Base-by-base conservation (phyloP, 2,113 vertebrate species). In the Carettochelys insculpta region DNA sequence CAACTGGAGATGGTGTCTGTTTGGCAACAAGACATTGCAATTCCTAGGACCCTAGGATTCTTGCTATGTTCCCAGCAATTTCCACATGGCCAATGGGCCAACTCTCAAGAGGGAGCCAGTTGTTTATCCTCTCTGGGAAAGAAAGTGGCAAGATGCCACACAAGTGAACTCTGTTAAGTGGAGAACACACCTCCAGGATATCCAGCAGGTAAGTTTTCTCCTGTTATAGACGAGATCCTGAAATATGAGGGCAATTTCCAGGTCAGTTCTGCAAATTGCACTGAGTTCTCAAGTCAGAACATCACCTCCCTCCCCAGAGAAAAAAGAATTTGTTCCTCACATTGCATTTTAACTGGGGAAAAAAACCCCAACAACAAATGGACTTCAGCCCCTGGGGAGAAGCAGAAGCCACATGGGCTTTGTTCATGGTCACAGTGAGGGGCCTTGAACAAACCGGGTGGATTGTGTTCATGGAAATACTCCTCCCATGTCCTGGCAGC, bases 291-390 rank as follows among this genome's bases (percentile, higher is more conserved):
- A 5, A 38, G 43, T 27, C 54, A 58, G 29, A 95, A 54, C 77
- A 85, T 80, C 75, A 73, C 84, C 47, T 91, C 79, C 43, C 83
- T 48, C 41, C 86, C 45, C 1, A 2, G 81, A 29, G 77, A 58
- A 76, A 87, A 53, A 51, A 58, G n/a, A 10, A 8, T 29, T 22
- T 80, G 22, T n/a, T 90, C 34, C n/a, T 71, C 81, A 38, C 11
- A 75, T 54, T 89, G 58, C 76, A 91, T 88, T 88, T 83, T 90
- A 85, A 83, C 24, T 6, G 51, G 31, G 91, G 91, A 77, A 88
- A 14, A 92, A 71, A 1, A 0, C 0, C 75, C 53, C 24, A 54
- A 27, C n/a, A 14, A 58, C 27, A 87, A 90, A 86, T 68, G 14
- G 31, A 51, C 88, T 91, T 88, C 73, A 68, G 65, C 41, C 47